Conservation (phyloP, 2,888 invertebrate genomes). For the Ceraclea dissimilis region DNA sequence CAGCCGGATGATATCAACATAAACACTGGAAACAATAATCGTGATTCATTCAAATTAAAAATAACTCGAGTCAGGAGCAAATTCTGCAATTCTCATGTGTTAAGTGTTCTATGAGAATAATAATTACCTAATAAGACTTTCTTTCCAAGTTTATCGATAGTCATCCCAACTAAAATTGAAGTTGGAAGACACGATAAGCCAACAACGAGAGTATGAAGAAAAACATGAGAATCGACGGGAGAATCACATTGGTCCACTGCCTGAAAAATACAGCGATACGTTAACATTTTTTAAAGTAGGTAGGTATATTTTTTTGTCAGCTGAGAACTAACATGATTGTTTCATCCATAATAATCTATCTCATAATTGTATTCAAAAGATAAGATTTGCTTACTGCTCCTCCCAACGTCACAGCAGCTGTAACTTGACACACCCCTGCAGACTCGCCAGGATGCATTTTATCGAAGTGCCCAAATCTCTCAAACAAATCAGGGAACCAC, state of each 20-base stretch:
- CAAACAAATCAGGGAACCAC: conserved; percentile 67
- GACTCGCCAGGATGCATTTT: conserved; percentile 37
- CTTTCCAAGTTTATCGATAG: conserved; percentile 51
- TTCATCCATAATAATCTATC: too few relatives aligned
- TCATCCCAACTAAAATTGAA: conserved; percentile 48
- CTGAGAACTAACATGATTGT: too few relatives aligned
- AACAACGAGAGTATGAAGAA: conserved; percentile 50
- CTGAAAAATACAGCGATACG: conserved; percentile 6
- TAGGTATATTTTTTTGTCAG: too few relatives aligned
- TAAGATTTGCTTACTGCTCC: conserved; percentile 11
- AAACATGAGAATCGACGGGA: conserved; percentile 43
- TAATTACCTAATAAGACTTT: conserved; percentile 46
- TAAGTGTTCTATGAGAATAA: neutral
- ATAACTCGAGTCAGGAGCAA: neutral
- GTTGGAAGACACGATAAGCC: conserved; percentile 52
- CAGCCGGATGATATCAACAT: conserved; percentile 50
- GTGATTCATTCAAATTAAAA: neutral
- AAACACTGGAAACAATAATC: conserved; percentile 39
- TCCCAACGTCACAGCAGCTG: conserved; percentile 36
- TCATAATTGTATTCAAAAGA: too few relatives aligned
- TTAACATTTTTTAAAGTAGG: too few relatives aligned
- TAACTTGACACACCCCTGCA: conserved; percentile 51
- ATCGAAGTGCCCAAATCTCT: conserved; percentile 50
- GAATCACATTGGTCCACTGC: conserved; percentile 30
- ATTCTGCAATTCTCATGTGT: too few relatives aligned